Evolutionary conservation across 2,113 vertebrate species (phyloP), one percentile per base, ranked within the genome.

Genomic region (Ptilonorhynchus violaceus): DNA sequence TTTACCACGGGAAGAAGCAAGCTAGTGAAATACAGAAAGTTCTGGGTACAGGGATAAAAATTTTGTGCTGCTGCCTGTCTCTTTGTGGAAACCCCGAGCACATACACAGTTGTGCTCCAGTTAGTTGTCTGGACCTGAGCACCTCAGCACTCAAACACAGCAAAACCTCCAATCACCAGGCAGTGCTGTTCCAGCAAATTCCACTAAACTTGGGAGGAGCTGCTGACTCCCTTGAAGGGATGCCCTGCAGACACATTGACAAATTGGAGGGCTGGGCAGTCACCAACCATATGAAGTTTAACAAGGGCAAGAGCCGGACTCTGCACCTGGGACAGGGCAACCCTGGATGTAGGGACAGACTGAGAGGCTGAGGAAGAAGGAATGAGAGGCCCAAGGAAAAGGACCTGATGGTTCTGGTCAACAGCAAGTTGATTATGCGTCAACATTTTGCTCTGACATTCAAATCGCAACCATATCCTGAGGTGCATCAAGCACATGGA

Each of bases 61-160:
- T 15, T 24, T 7, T 5, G 1, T 11, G 33, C 21, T 72, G 74
- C 14, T 58, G 25, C 21, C 37, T 27, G 10, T 30, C n/a, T 49
- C 46, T 41, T 8, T 49, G 10, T 15, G 13, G 58, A 83, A 88
- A 62, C 12, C 9, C 21, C 20, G 7, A 39, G 35, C 52, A 55
- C 0, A 0, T 7, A 12, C 24, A n/a, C 6, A n/a, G 39, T 5
- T 2, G 1, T 22, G 30, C 19, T 67, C 20, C 46, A 30, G 12
- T 49, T 9, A 9, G 33, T 23, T 12, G 19, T 37, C 31, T 7
- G 8, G 53, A 76, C 13, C 17, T 8, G 9, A 24, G 19, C 53
- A 41, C 18, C 46, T 62, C 46, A 41, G 21, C 13, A 31, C n/a
- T 19, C 6, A 33, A 16, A 16, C 28, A 67, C 30, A 53, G 31